These are phyloP conservation scores for Scatophagus argus DNA, from an alignment of 2,113 vertebrate genomes.

Conservation along the genomic window DNA sequence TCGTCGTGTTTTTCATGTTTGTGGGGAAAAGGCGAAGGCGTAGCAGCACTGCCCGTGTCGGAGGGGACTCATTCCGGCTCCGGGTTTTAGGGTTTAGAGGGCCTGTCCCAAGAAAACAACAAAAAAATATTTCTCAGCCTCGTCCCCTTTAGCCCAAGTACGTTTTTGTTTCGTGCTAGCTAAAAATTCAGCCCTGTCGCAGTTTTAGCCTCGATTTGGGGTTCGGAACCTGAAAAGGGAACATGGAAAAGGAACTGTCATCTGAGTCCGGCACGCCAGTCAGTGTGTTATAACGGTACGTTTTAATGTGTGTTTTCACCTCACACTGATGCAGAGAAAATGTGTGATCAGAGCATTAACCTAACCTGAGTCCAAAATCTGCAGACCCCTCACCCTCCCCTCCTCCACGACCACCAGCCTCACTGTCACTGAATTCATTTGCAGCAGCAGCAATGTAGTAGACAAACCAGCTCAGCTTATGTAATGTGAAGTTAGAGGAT, in stretches of 20 bases:
- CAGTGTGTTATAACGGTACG: not conserved
- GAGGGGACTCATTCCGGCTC: constrained; percentile 14
- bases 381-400: not conserved
- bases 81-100: constrained; percentile 19
- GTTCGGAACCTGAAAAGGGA: constrained; percentile 33
- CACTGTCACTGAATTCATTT: constrained; percentile 4
- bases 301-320: not conserved
- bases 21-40: constrained; percentile 51
- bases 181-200: not conserved
- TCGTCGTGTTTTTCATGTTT: not conserved
- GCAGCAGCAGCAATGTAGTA: not conserved
- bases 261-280: not conserved
- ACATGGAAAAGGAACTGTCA: constrained; percentile 49
- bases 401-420: not conserved
- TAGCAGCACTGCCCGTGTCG: constrained; percentile 26
- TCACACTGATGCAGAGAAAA: constrained; percentile 6
- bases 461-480: not conserved
- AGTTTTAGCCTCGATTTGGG: not conserved
- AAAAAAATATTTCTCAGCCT: not conserved
- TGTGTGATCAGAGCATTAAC: not conserved
- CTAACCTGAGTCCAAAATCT: not conserved
- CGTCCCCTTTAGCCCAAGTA: not conserved
- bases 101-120: constrained; percentile 38
- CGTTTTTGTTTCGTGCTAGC: not conserved
- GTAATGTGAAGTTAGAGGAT: not conserved